Evolutionary conservation across 2,113 vertebrate genomes (phyloP).

Genomic region (Heterochromis multidens): DNA sequence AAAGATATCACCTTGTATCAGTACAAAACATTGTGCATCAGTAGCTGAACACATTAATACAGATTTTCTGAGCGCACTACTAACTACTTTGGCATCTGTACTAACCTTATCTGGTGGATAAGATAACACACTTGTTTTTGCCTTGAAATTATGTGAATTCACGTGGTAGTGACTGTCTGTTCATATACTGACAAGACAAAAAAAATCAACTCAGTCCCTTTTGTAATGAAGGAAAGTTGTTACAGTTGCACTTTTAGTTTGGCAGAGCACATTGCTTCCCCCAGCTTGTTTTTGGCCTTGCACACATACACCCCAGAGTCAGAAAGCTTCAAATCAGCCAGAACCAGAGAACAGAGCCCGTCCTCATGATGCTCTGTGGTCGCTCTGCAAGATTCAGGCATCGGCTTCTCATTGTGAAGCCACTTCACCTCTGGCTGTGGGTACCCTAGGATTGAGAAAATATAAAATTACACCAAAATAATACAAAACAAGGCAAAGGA

Average conservation of each 20-base stretch:
- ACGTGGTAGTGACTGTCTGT: neutral
- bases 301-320: slow-evolving; percentile 77
- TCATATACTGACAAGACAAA: neutral
- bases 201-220: neutral
- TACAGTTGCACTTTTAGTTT: slow-evolving; percentile 42
- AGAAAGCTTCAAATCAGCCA: slow-evolving; percentile 43
- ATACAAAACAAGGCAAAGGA: neutral
- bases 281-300: slow-evolving; percentile 62
- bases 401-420: slow-evolving; percentile 56
- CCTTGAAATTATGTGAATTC: neutral
- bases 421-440: slow-evolving; percentile 76
- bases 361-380: slow-evolving; percentile 56
- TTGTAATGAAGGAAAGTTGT: neutral
- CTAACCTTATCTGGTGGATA: neutral
- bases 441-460: slow-evolving; percentile 59
- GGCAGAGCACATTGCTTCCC: slow-evolving; percentile 61
- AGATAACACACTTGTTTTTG: neutral
- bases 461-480: neutral
- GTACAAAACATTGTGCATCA: neutral
- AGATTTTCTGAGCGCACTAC: neutral
- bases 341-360: slow-evolving; percentile 70
- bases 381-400: slow-evolving; percentile 49
- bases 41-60: neutral
- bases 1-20: neutral
- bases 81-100: neutral